Conservation (phyloP, 2,113 vertebrate species). For the Pangasianodon gigas region DNA sequence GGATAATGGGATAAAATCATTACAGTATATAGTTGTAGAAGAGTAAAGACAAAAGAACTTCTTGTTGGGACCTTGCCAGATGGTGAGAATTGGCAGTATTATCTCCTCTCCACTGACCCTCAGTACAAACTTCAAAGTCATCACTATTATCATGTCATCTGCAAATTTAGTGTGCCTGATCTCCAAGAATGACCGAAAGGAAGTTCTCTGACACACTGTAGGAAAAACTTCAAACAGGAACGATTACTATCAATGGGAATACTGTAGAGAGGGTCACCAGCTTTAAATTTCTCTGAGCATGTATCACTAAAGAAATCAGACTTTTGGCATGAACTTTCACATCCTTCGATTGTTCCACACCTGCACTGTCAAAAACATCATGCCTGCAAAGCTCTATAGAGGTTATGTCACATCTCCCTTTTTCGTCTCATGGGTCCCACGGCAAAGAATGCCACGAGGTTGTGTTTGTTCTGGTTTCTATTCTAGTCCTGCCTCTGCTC, state of each 20-base stretch:
- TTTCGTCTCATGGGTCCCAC: neutral
- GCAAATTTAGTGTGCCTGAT: too few species aligned
- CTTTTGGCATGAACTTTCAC: too few species aligned
- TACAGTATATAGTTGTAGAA: too few species aligned
- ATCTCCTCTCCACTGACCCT: neutral
- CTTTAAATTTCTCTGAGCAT: too few species aligned
- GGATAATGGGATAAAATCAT: too few species aligned
- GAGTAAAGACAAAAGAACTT: too few species aligned
- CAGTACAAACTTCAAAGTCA: neutral
- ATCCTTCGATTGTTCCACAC: too few species aligned
- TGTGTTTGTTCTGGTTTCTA: neutral
- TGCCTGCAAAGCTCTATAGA: neutral
- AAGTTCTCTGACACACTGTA: neutral
- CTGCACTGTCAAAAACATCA: too few species aligned
- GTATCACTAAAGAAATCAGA: too few species aligned
- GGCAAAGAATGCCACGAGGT: neutral
- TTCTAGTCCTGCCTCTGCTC: neutral
- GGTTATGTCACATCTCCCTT: neutral
- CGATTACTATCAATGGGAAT: too few species aligned
- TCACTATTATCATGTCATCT: neutral
- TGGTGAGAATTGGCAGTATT: neutral
- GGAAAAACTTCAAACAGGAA: too few species aligned
- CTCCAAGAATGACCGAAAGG: neutral
- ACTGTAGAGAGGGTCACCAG: too few species aligned
- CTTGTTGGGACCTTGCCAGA: neutral